Base-by-base conservation (phyloP, 2,888 invertebrate species). In the Caenorhabditis zanzibari region DNA sequence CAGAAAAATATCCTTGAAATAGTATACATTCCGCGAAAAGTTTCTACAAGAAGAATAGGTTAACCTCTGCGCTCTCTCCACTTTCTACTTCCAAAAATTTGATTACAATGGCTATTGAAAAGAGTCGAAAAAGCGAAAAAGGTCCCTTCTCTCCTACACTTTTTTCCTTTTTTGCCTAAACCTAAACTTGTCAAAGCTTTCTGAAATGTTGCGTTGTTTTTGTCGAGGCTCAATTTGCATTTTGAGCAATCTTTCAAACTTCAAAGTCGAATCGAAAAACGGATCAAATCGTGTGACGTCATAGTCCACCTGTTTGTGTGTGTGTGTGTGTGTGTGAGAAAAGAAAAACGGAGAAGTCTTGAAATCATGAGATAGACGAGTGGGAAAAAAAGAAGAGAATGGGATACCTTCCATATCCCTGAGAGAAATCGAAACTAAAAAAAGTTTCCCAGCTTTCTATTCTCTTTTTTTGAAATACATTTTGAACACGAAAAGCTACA, bases 21-120 rank as follows among this genome's bases (percentile, higher is more conserved):
- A 49, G 38, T 54, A 68, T 68, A 52, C 52, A 68, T 68, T 68
- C 66, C 66, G 49, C 10, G 59, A 68, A 68, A 35, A 52, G 68
- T 2, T 32, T 4, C 49, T 47, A 26, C 61, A n/a, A 16, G 41
- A 68, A 77, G 63, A 63, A 77, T 61, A 41, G 69, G 61, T 61
- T 69, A 71, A 76, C 76, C 76, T 76, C 77, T 77, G 77, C 77
- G 69, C 77, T 71, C 77, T 63, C 63, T 63, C 9, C 22, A 28
- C 58, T 38, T 58, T 77, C 61, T 61, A 77, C 77, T 72, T 77
- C 63, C 76, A 64, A 79, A 79, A 79, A 79, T 79, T 79, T 79
- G 79, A 79, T 79, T 79, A 79, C 79, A 79, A 79, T 71, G 79
- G 79, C 79, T 79, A 79, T 79, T 79, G 71, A 79, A 79, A 71